A percentile compares a stretch with the other conserved stretches of the same genome.
These are phyloP conservation scores for Pipistrellus pipistrellus DNA, from an alignment of 2,797 vertebrate genomes.

Conservation along the genomic window DNA sequence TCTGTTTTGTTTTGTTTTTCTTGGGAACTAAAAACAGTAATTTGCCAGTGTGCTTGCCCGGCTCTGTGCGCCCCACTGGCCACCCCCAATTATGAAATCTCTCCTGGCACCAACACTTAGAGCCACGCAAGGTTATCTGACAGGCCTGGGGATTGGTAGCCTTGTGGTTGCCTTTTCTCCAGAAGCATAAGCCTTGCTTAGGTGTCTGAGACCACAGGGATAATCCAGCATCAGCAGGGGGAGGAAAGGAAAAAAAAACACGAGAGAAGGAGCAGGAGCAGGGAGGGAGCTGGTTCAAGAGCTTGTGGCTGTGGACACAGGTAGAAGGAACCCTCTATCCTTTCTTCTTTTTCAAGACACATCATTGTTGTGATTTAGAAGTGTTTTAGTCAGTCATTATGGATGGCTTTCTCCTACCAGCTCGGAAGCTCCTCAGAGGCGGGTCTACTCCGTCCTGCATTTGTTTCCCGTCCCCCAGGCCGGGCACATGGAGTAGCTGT, in stretches of 20 bases:
- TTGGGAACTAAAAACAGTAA: conserved; percentile 61
- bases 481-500: accelerated
- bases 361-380: not conserved
- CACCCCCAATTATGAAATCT: conserved; percentile 57
- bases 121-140: not conserved
- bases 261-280: not conserved
- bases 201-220: not conserved
- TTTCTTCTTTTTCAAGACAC: not conserved
- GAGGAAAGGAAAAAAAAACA: not conserved
- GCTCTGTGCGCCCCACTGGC: not conserved
- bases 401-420: not conserved
- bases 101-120: not conserved
- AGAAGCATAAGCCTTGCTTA: not conserved
- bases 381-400: not conserved
- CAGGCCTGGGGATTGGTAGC: not conserved
- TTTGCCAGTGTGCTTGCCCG: conserved; percentile 29
- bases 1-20: conserved; percentile 59
- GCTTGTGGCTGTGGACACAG: not conserved
- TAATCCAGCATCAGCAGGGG: not conserved
- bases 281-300: not conserved
- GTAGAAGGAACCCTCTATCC: not conserved
- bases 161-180: not conserved
- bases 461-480: not conserved
- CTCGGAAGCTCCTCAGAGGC: not conserved
- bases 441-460: not conserved